phyloP scores from a whole-genome alignment of 2,888 invertebrate genomes.

The Crossocerus cetratus region DNA sequence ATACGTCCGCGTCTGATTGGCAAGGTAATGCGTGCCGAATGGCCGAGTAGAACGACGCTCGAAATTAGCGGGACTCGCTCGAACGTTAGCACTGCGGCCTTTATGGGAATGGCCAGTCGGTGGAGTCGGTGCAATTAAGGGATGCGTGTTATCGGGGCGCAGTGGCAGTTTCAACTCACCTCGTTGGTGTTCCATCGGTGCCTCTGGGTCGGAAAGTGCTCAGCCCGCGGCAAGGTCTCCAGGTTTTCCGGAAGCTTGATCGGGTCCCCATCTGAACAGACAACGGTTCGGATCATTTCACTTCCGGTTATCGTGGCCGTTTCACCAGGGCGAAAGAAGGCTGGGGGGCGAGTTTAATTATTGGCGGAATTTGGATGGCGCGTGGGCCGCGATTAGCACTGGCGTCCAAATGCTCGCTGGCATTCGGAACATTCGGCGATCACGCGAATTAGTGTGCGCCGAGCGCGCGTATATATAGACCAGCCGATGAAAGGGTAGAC shows the following conservation, averaged over 20 bases:
- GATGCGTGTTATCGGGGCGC: not conserved
- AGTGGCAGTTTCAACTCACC: constrained; percentile 80
- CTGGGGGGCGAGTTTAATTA: not conserved
- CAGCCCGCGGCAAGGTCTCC: constrained; percentile 95
- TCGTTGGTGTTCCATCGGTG: constrained; percentile 99
- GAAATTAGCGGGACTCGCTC: too few species aligned
- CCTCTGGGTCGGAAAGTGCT: constrained; percentile 95
- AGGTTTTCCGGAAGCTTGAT: constrained; percentile 96
- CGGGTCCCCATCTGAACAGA: constrained; percentile 88
- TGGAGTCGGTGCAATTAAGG: not conserved
- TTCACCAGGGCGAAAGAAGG: not conserved
- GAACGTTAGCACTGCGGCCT: too few species aligned
- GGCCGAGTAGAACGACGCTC: too few species aligned
- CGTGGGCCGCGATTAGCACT: not conserved
- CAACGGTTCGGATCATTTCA: not conserved
- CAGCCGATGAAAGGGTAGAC: constrained; percentile 36
- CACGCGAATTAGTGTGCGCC: constrained; percentile 39
- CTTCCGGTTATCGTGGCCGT: not conserved
- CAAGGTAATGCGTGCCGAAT: too few species aligned
- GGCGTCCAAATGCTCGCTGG: constrained; percentile 5
- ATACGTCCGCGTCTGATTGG: constrained; percentile 12
- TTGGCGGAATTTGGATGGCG: not conserved
- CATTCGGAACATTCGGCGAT: constrained; percentile 27
- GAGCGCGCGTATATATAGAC: constrained; percentile 17
- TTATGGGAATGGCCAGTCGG: too few species aligned